Evolutionary conservation across 2,888 invertebrate genomes (phyloP).

Genomic region (Acanthosoma haemorrhoidale): DNA sequence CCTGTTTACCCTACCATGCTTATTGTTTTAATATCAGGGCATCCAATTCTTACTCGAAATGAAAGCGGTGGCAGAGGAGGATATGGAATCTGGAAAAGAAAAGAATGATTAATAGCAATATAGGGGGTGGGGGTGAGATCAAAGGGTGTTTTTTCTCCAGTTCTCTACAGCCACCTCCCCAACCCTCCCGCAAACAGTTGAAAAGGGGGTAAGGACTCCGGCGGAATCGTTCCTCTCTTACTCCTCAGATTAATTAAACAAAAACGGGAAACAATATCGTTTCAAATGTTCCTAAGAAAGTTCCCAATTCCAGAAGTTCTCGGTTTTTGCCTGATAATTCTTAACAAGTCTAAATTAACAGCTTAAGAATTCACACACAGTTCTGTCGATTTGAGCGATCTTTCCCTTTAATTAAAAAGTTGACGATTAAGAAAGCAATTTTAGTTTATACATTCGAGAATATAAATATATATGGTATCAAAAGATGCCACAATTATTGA

Average conservation of each 20-base stretch:
- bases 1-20: neutral
- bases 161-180: neutral
- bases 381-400: no score
- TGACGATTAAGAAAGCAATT: no score
- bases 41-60: neutral
- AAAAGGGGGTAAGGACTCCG: slow-evolving; percentile 9
- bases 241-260: slow-evolving; percentile 19
- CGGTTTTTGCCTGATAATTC: no score
- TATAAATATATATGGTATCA: no score
- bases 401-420: no score
- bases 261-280: neutral
- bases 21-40: neutral
- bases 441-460: no score
- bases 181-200: neutral
- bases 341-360: no score
- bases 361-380: no score
- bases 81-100: slow-evolving; percentile 1
- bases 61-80: neutral
- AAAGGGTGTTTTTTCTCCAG: neutral
- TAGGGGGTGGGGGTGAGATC: neutral
- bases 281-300: neutral
- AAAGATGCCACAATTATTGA: no score
- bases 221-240: slow-evolving; percentile 8
- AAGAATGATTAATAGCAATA: slow-evolving; percentile 13
- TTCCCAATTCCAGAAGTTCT: no score